Conservation (phyloP, 2,113 vertebrate genomes). For the Cyanocitta stelleri region DNA sequence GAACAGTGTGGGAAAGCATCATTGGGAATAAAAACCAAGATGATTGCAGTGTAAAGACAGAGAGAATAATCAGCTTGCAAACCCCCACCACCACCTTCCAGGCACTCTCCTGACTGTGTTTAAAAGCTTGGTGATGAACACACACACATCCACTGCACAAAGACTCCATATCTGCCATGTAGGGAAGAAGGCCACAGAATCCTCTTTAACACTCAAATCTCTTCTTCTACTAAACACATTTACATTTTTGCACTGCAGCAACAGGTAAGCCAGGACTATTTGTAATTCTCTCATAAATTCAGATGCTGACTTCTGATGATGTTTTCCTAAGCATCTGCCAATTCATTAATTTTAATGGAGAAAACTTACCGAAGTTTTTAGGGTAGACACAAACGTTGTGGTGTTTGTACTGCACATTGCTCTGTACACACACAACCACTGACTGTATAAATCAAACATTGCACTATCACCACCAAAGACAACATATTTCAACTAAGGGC, state of each 20-base stretch:
- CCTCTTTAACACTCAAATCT: neutral
- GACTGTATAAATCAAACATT: neutral
- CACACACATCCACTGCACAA: neutral
- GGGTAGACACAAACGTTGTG: neutral
- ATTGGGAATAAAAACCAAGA: neutral
- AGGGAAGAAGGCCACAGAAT: neutral
- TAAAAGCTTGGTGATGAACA: neutral
- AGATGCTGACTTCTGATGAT: neutral
- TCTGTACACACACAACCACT: neutral
- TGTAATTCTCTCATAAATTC: neutral
- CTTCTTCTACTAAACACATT: neutral
- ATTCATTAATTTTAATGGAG: neutral
- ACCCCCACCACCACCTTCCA: neutral
- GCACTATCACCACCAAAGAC: neutral
- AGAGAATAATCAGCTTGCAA: neutral
- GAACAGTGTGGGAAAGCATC: neutral
- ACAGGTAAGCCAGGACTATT: neutral
- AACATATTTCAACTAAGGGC: neutral
- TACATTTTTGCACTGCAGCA: neutral
- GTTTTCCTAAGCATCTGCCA: neutral
- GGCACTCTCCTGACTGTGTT: neutral
- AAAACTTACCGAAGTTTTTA: neutral
- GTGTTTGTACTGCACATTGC: neutral
- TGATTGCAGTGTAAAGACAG: neutral
- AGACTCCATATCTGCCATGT: accelerated